Base-by-base conservation (phyloP, 1,140 invertebrate genomes). In the Cydia splendana region DNA sequence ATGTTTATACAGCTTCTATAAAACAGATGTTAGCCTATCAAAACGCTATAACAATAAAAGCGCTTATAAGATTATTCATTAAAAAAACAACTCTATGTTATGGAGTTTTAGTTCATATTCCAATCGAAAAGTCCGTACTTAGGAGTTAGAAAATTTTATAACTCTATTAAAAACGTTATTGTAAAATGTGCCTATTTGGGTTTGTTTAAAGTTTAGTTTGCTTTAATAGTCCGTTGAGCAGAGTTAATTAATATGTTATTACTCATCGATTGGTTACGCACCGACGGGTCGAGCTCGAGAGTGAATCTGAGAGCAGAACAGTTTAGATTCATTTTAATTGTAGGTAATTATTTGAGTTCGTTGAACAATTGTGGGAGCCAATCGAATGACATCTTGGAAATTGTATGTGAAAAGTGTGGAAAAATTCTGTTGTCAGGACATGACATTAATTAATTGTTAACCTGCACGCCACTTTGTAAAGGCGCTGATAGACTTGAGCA, bases 21-120 rank as follows among this genome's bases (percentile, higher is more conserved):
- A 62, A 62, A 62, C 57, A 62, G 57, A 62, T 62, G 57, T 24
- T 62, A 62, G 57, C 20, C 20, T 62, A 62, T 62, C 20, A 62
- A 62, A 62, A 62, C 48, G 15, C 51, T 7, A 18, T 18, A 62
- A 24, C 20, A 62, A 62, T 20, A 20, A 62, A 24, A 62, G 10
- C 57, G 12, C 18, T 24, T 62, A 10, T 3, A 12, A 62, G 57
- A 24, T 20, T 1, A 20, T 24, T n/a, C 7, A 18, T 10, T n/a
- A 10, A 24, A 62, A 24, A 62, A 3, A 24, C 18, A n/a, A 62
- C 18, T 62, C 9, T 62, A 62, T 10, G 10, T 24, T 7, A 57
- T 4, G 57, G 10, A 62, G 20, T 62, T 62, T 18, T n/a, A 62
- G 57, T 62, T 62, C 57, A 62, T 24, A 62, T 24, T 62, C 7